Evolutionary conservation across 2,888 invertebrate genomes (phyloP).

Genomic region (Ectobius pallidus): DNA sequence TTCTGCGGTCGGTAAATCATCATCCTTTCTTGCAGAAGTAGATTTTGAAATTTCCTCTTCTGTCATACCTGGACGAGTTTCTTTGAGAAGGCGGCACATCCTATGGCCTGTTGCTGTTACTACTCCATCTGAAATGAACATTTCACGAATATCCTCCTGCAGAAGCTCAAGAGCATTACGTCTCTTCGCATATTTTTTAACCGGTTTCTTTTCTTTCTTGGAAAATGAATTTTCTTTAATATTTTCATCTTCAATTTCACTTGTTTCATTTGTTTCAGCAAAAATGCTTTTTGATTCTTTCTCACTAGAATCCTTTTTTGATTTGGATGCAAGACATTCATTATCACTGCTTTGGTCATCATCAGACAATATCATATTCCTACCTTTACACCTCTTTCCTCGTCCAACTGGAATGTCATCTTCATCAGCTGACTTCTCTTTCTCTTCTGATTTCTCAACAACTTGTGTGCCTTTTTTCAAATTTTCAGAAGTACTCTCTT

Average conservation of each 20-base stretch:
- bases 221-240: conserved; percentile 40
- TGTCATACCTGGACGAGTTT: conserved; percentile 50
- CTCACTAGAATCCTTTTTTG: conserved; percentile 9
- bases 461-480: neutral
- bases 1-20: conserved; percentile 20
- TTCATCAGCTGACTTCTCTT: conserved; percentile 7
- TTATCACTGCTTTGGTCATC: conserved; percentile 48
- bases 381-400: conserved; percentile 10
- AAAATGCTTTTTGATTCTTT: conserved; percentile 14
- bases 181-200: conserved; percentile 45
- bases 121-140: conserved; percentile 70
- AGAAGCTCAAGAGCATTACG: conserved; percentile 65
- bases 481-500: conserved; percentile 41
- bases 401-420: neutral
- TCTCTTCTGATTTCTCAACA: neutral
- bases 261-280: conserved; percentile 22
- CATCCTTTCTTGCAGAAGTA: conserved; percentile 21
- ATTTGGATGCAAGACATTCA: conserved; percentile 46
- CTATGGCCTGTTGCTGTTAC: conserved; percentile 68
- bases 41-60: conserved; percentile 32
- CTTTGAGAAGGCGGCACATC: conserved; percentile 66
- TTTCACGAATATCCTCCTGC: conserved; percentile 72
- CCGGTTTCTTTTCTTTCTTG: conserved; percentile 31
- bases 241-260: conserved; percentile 36
- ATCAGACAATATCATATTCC: conserved; percentile 50